A percentile compares a stretch with the other conserved stretches of the same genome.
Evolutionary conservation across 2,113 vertebrate species (phyloP).

Genomic region (Syrrhaptes paradoxus): DNA sequence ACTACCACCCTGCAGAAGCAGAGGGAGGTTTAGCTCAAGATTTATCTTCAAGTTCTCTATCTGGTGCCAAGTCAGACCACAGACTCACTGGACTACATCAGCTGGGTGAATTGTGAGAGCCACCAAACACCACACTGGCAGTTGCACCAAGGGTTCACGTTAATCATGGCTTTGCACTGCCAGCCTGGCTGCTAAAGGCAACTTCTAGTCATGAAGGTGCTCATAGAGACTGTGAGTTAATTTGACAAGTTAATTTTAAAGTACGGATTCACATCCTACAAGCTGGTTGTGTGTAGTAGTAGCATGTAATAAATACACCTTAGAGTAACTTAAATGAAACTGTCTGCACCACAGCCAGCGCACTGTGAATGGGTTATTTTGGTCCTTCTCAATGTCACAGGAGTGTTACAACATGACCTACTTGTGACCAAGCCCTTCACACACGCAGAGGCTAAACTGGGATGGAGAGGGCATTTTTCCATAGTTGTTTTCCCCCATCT

Average conservation of each 20-base stretch:
- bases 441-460: no score
- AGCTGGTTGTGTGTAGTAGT: background rate
- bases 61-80: background rate
- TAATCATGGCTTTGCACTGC: background rate
- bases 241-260: background rate
- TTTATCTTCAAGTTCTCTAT: background rate
- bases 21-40: background rate
- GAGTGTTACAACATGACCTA: background rate
- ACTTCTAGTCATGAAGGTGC: background rate
- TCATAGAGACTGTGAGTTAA: background rate
- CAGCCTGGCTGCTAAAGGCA: background rate
- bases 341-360: background rate
- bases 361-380: background rate
- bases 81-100: background rate
- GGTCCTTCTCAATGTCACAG: background rate
- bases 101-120: background rate
- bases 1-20: background rate
- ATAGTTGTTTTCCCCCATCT: rapidly evolving
- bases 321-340: background rate
- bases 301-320: background rate
- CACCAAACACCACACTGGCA: background rate
- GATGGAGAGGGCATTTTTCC: background rate
- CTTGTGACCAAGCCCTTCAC: background rate
- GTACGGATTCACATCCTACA: background rate
- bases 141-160: background rate